Conservation (phyloP, 2,113 vertebrate species). For the Toxotes chatareus region DNA sequence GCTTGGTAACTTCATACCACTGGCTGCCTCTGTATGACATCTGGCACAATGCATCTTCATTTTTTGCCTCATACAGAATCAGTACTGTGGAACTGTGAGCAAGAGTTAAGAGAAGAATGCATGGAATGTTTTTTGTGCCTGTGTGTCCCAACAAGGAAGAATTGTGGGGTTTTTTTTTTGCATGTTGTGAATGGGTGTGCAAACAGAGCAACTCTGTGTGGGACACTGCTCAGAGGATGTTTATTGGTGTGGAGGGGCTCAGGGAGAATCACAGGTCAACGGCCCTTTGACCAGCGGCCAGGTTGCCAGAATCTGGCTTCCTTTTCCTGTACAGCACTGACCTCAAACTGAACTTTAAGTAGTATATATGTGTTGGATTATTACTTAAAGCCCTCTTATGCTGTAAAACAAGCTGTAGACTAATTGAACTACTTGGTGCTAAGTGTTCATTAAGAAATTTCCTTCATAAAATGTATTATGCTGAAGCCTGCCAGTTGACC, state of each 20-base stretch:
- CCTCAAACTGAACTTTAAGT: slow-evolving; percentile 51
- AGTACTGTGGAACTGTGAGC: slow-evolving; percentile 5
- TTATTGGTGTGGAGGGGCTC: slow-evolving; percentile 51
- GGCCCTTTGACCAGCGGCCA: slow-evolving; percentile 18
- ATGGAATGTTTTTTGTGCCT: slow-evolving; percentile 58
- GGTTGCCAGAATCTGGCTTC: slow-evolving; percentile 60
- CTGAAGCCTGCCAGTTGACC: slow-evolving; percentile 19
- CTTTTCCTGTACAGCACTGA: slow-evolving; percentile 58
- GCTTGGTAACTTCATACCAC: slow-evolving; percentile 20
- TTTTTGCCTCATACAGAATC: slow-evolving; percentile 17
- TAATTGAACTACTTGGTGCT: slow-evolving; percentile 6
- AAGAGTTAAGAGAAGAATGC: slow-evolving; percentile 46
- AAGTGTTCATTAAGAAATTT: neutral
- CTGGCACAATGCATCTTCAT: slow-evolving; percentile 16
- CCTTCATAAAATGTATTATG: neutral
- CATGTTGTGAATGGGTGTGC: slow-evolving; percentile 49
- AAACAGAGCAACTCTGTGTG: slow-evolving; percentile 29
- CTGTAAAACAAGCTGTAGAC: neutral
- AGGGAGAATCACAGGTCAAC: slow-evolving; percentile 53
- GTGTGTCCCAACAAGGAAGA: slow-evolving; percentile 32
- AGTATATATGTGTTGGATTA: neutral
- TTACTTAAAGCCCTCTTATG: neutral
- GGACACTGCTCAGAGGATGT: slow-evolving; percentile 67
- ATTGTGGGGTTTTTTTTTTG: slow-evolving; percentile 52
- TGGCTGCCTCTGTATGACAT: slow-evolving; percentile 3